A percentile compares a stretch with the other conserved stretches of the same genome.
These are phyloP conservation scores for Listronotus bonariensis DNA, from an alignment of 1,140 invertebrate genomes.

Conservation along the genomic window DNA sequence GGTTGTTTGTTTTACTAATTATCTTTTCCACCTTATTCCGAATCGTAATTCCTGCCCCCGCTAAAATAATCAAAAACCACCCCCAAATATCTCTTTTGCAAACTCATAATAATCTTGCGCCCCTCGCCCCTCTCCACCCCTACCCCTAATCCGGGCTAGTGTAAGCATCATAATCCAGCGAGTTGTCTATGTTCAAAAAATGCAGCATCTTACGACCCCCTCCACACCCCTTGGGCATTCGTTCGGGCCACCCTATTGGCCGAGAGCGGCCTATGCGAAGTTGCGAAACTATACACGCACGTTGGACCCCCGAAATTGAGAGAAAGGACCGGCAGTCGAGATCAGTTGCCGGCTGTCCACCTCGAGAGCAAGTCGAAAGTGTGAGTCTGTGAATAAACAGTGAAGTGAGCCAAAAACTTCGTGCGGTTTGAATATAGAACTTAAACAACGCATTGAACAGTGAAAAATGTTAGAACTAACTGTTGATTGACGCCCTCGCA, in stretches of 20 bases:
- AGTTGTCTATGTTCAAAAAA: conserved; percentile 40
- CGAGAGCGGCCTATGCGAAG: conserved; percentile 42
- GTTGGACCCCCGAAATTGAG: conserved; percentile 37
- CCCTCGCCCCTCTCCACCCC: neutral
- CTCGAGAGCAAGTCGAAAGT: conserved; percentile 8
- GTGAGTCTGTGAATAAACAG: neutral
- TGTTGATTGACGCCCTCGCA: neutral
- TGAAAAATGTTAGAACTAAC: conserved; percentile 10
- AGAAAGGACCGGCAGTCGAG: conserved; percentile 16
- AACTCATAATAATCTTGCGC: conserved; percentile 9
- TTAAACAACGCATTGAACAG: neutral
- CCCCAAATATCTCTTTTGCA: conserved; percentile 14
- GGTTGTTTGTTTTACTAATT: conserved; percentile 27
- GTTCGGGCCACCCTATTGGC: conserved; percentile 36
- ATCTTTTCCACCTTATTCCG: conserved; percentile 13
- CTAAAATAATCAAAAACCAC: neutral
- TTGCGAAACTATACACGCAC: conserved; percentile 41
- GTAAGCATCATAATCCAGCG: conserved; percentile 39
- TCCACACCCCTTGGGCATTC: conserved; percentile 28
- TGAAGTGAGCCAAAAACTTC: neutral
- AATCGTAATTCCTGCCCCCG: neutral
- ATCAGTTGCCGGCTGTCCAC: conserved; percentile 28
- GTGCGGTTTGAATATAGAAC: too few species aligned
- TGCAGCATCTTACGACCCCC: conserved; percentile 38
- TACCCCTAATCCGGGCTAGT: conserved; percentile 19